These are phyloP conservation scores for Drosophila eohydei DNA, from an alignment of 2,888 invertebrate genomes.

Conservation along the genomic window DNA sequence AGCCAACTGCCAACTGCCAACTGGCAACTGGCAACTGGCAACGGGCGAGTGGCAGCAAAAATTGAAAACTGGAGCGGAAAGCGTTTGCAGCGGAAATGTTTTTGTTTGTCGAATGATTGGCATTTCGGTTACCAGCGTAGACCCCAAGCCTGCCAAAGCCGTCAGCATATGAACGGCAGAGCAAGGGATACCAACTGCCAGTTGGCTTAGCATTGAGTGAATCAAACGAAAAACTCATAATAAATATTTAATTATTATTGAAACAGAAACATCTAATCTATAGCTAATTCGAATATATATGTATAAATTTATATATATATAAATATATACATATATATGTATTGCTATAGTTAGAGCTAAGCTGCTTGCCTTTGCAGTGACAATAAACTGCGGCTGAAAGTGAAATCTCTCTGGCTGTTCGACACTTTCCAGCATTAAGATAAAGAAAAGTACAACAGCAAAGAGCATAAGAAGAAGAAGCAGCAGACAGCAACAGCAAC, in stretches of 20 bases:
- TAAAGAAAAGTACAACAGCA: constrained; percentile 11
- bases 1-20: too few species aligned
- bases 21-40: constrained; percentile 30
- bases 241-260: constrained; percentile 1
- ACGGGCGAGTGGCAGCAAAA: constrained; percentile 53
- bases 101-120: constrained; percentile 66
- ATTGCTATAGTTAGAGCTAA: too few species aligned
- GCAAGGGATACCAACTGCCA: neutral
- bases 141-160: constrained; percentile 41
- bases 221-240: neutral
- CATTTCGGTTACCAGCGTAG: constrained; percentile 45
- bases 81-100: constrained; percentile 73
- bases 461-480: neutral
- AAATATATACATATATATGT: too few species aligned
- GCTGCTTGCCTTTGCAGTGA: neutral
- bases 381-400: constrained; percentile 35
- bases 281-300: too few species aligned
- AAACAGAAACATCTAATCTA: neutral
- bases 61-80: constrained; percentile 78
- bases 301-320: too few species aligned
- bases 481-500: neutral
- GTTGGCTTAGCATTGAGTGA: neutral
- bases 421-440: constrained; percentile 23
- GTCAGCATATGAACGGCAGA: constrained; percentile 6
- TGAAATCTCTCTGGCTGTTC: constrained; percentile 40